Conservation (phyloP, 2,797 vertebrate species). For the Atherinosoma microstoma region DNA sequence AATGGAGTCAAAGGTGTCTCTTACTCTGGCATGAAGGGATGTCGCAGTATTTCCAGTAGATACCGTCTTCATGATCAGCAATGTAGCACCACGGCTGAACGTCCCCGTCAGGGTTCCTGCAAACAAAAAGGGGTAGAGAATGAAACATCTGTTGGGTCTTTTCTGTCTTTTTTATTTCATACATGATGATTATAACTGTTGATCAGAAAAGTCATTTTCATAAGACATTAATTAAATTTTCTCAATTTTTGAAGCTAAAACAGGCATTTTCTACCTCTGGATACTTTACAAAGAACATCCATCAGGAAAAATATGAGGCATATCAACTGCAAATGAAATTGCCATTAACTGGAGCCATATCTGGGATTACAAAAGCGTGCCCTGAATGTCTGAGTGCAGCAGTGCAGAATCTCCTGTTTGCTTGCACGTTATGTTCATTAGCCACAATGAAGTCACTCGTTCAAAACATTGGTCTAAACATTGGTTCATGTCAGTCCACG, state of each 20-base stretch:
- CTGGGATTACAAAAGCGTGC: neutral
- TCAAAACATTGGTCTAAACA: neutral
- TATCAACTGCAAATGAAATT: constrained; percentile 13
- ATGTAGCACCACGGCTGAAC: constrained; percentile 98
- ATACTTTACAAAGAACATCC: constrained; percentile 4
- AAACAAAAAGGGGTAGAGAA: constrained; percentile 14
- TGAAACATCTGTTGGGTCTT: neutral
- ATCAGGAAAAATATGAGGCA: neutral
- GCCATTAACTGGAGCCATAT: constrained; percentile 2
- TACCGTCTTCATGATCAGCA: constrained; percentile 91
- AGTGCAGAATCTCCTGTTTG: neutral
- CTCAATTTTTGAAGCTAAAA: neutral
- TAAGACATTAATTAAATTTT: neutral
- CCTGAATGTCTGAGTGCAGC: neutral
- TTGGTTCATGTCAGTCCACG: neutral
- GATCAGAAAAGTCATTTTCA: neutral
- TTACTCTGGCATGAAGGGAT: constrained; percentile 93
- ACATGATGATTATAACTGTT: neutral
- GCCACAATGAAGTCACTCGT: neutral
- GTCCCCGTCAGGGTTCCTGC: constrained; percentile 94
- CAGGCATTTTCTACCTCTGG: neutral
- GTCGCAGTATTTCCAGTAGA: constrained; percentile 97
- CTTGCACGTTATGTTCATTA: neutral
- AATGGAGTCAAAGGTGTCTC: constrained; percentile 22
- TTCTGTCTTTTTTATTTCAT: neutral